A percentile compares a stretch with the other conserved stretches of the same genome.
phyloP scores from a whole-genome alignment of 1,140 invertebrate species.

The Zelostemma sp. region DNA sequence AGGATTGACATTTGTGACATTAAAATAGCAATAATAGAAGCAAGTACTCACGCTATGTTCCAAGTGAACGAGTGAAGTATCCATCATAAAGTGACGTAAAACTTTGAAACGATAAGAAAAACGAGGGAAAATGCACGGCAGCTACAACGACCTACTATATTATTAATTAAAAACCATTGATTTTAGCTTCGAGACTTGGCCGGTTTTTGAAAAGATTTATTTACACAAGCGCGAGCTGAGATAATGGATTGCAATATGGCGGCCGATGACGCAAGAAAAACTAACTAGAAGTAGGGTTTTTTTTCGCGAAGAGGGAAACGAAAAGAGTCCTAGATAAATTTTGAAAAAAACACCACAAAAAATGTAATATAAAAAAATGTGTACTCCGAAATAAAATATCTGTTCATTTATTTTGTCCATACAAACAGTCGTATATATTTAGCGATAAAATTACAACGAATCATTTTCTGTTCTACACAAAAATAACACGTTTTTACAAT shows the following conservation, averaged over 20 bases:
- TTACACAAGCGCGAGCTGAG: slow-evolving; percentile 26
- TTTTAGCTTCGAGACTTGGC: slow-evolving; percentile 41
- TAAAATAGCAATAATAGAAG: background rate
- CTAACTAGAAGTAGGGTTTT: background rate
- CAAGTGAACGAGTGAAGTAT: slow-evolving; percentile 57
- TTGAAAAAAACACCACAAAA: too few species aligned
- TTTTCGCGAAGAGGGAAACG: too few species aligned
- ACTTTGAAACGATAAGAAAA: slow-evolving; percentile 1
- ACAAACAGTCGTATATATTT: background rate
- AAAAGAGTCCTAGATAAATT: too few species aligned
- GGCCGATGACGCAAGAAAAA: slow-evolving; percentile 20
- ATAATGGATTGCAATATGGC: slow-evolving; percentile 31
- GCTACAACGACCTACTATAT: slow-evolving; percentile 22
- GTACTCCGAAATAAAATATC: background rate
- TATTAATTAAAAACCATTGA: slow-evolving; percentile 46
- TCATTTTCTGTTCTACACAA: too few species aligned
- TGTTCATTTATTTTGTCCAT: too few species aligned
- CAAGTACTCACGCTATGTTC: slow-evolving; percentile 58
- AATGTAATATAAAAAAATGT: background rate
- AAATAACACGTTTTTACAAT: background rate
- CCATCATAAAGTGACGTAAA: slow-evolving; percentile 39
- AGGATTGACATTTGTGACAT: too few species aligned
- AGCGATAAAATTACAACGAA: too few species aligned
- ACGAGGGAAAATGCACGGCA: background rate
- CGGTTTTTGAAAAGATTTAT: slow-evolving; percentile 35